These are phyloP conservation scores for Perccottus glenii DNA, from an alignment of 2,113 vertebrate species.

Conservation along the genomic window DNA sequence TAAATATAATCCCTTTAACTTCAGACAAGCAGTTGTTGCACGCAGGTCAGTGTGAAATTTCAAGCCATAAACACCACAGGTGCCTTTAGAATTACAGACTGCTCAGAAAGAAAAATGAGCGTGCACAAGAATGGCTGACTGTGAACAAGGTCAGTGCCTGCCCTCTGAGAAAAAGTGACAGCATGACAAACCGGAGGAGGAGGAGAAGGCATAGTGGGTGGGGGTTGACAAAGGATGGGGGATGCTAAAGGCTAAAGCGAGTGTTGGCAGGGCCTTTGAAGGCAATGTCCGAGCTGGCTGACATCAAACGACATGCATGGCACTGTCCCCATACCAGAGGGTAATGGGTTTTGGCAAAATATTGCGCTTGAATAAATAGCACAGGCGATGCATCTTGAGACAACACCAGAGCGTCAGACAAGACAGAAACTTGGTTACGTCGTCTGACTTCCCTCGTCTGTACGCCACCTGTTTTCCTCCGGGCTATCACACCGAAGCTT, in stretches of 20 bases:
- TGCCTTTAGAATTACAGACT: conserved; percentile 14
- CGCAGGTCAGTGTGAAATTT: neutral
- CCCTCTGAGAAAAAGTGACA: conserved; percentile 68
- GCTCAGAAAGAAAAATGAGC: neutral
- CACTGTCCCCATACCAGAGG: conserved; percentile 19
- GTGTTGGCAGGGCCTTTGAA: conserved; percentile 54
- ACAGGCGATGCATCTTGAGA: conserved; percentile 9
- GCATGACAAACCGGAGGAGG: conserved; percentile 60
- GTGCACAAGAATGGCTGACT: conserved; percentile 26
- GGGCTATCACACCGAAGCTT: conserved; percentile 21
- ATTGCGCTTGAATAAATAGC: conserved; percentile 32
- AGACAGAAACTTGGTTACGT: conserved; percentile 7
- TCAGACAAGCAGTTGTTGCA: neutral
- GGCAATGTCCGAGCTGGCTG: conserved; percentile 28
- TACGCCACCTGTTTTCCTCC: conserved; percentile 38
- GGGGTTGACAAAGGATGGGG: conserved; percentile 11
- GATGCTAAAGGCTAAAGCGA: conserved; percentile 23
- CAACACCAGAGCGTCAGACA: conserved; percentile 44
- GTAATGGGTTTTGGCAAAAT: conserved; percentile 33
- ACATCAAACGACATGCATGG: conserved; percentile 46
- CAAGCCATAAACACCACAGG: neutral
- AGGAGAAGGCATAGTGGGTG: conserved; percentile 6
- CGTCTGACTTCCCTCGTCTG: conserved; percentile 5
- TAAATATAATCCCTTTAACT: neutral
- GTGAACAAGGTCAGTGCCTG: conserved; percentile 69